Evolutionary conservation across 2,888 invertebrate genomes (phyloP).

Genomic region (Drosophila atroscutellata): DNA sequence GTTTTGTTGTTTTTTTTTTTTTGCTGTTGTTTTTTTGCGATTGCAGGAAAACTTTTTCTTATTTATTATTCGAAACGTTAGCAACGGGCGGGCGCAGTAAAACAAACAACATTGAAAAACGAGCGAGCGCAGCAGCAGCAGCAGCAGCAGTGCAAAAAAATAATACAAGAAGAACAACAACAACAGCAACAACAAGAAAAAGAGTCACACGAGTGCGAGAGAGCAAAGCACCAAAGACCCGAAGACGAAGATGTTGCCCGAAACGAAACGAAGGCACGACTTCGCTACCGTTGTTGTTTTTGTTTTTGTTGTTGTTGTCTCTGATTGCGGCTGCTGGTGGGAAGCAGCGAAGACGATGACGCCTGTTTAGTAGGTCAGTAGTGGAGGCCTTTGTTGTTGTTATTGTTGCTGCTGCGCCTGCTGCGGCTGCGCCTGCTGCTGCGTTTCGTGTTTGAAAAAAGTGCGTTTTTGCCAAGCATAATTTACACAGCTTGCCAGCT

Average conservation of each 20-base stretch:
- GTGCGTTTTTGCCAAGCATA: slow-evolving; percentile 14
- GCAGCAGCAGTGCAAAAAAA: slow-evolving; percentile 26
- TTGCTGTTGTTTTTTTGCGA: slow-evolving; percentile 43
- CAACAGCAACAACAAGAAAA: slow-evolving; percentile 29
- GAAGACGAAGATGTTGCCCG: slow-evolving; percentile 52
- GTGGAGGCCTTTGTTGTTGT: slow-evolving; percentile 69
- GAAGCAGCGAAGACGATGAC: slow-evolving; percentile 47
- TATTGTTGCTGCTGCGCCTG: slow-evolving; percentile 20
- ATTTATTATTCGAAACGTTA: slow-evolving; percentile 81
- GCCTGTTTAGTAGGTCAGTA: slow-evolving; percentile 84
- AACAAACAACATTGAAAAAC: slow-evolving; percentile 73
- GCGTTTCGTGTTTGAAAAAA: slow-evolving; percentile 41
- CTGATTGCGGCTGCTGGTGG: slow-evolving; percentile 39
- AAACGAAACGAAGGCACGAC: slow-evolving; percentile 61
- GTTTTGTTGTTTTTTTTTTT: slow-evolving; percentile 17
- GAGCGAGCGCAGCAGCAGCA: slow-evolving; percentile 47
- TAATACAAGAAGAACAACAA: slow-evolving; percentile 41
- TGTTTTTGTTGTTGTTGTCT: slow-evolving; percentile 16
- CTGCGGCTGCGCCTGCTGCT: slow-evolving; percentile 11
- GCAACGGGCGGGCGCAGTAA: slow-evolving; percentile 51
- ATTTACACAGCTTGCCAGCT: slow-evolving; percentile 24
- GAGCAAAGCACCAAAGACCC: slow-evolving; percentile 45
- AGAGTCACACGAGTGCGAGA: slow-evolving; percentile 56
- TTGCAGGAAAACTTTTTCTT: slow-evolving; percentile 83
- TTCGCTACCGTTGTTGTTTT: slow-evolving; percentile 18